These are phyloP conservation scores for Caerostris extrusa DNA, from an alignment of 1,140 invertebrate genomes.

Conservation along the genomic window DNA sequence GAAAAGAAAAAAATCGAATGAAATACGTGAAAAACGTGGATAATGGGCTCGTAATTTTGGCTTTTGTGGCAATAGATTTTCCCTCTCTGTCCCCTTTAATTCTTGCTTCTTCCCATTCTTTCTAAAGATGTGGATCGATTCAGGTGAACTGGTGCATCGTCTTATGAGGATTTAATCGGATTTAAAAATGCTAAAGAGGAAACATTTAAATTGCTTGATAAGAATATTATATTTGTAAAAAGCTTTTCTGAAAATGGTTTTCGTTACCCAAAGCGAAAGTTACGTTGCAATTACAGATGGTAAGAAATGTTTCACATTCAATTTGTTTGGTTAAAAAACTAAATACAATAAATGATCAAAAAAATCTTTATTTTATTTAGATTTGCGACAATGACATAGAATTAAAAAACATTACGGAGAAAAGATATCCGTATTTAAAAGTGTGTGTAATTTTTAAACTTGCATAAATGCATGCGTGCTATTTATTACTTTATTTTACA, in stretches of 20 bases:
- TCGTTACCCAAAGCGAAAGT: neutral
- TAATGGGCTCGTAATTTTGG: slow-evolving; percentile 33
- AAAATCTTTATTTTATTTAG: too few relatives aligned
- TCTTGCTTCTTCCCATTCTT: neutral
- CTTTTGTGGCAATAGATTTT: slow-evolving; percentile 39
- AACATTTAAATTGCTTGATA: slow-evolving; percentile 1
- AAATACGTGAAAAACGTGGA: slow-evolving; percentile 33
- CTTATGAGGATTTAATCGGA: neutral
- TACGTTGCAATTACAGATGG: neutral
- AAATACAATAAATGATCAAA: too few relatives aligned
- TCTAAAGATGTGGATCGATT: neutral
- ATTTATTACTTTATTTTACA: too few relatives aligned
- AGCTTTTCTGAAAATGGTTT: neutral
- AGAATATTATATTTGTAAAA: neutral
- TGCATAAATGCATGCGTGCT: too few relatives aligned
- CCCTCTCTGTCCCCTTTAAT: slow-evolving; percentile 21
- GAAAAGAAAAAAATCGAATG: neutral
- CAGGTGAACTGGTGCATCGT: neutral
- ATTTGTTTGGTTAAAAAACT: neutral
- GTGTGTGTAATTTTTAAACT: too few relatives aligned
- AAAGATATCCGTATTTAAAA: too few relatives aligned
- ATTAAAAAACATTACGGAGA: too few relatives aligned
- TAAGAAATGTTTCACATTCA: neutral
- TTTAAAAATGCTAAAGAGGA: slow-evolving; percentile 8
- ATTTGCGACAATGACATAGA: too few relatives aligned